These are phyloP conservation scores for Caenorhabditis zanzibari DNA, from an alignment of 2,888 invertebrate genomes.

Conservation along the genomic window DNA sequence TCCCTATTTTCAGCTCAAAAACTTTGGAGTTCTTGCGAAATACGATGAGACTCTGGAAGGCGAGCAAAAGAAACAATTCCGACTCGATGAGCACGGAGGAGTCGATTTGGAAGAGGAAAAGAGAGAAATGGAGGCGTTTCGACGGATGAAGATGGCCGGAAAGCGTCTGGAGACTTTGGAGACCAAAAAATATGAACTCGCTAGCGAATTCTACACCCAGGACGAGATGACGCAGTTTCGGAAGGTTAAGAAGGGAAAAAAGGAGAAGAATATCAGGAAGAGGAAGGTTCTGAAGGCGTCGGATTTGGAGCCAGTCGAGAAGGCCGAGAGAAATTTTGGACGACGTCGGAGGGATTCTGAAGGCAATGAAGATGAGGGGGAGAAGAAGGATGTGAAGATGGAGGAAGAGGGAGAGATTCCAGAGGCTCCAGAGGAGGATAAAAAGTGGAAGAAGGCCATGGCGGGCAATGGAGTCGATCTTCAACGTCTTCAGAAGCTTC, in stretches of 20 bases:
- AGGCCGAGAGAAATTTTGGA: conserved; percentile 54
- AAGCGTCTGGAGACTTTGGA: conserved; percentile 88
- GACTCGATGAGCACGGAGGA: conserved; percentile 77
- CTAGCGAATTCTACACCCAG: conserved; percentile 91
- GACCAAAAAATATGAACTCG: conserved; percentile 86
- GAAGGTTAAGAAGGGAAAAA: conserved; percentile 81
- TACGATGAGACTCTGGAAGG: conserved; percentile 96
- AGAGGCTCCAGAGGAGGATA: conserved; percentile 55
- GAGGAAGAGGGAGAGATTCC: conserved; percentile 49
- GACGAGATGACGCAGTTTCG: conserved; percentile 88
- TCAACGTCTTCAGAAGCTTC: conserved; percentile 67
- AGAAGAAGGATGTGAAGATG: conserved; percentile 55
- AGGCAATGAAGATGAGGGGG: conserved; percentile 33
- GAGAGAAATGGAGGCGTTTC: conserved; percentile 64
- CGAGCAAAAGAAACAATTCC: conserved; percentile 69
- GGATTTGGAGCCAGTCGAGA: conserved; percentile 79
- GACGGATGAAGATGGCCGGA: conserved; percentile 75
- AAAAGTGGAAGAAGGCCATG: conserved; percentile 67
- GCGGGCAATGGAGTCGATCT: conserved; percentile 70
- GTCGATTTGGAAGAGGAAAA: conserved; percentile 77
- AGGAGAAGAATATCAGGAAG: conserved; percentile 77
- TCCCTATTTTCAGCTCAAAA: conserved; percentile 57
- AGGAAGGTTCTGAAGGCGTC: conserved; percentile 79
- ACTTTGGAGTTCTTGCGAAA: conserved; percentile 88
- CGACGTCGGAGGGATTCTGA: conserved; percentile 46